These are phyloP conservation scores for Cheirogaleus medius DNA, from an alignment of 2,113 vertebrate species.

Conservation along the genomic window DNA sequence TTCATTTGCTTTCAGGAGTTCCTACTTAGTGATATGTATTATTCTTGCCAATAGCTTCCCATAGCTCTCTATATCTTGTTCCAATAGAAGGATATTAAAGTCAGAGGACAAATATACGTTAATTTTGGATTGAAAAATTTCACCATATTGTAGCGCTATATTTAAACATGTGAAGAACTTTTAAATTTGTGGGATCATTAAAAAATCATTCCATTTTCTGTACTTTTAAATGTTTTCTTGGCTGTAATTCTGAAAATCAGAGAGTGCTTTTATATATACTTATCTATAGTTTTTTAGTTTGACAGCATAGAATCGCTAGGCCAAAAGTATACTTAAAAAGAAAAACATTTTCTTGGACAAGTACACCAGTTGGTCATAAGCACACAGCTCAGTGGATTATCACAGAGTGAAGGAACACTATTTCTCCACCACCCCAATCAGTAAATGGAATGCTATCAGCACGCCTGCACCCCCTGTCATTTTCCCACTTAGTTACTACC, in stretches of 20 bases:
- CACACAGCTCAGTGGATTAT: neutral
- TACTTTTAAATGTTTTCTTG: neutral
- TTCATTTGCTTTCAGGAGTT: neutral
- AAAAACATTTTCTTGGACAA: neutral
- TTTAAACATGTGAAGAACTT: neutral
- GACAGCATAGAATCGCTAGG: neutral
- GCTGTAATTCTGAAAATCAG: neutral
- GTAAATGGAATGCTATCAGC: neutral
- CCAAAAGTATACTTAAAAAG: neutral
- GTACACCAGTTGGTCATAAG: accelerated
- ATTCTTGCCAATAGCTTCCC: neutral
- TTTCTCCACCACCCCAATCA: neutral
- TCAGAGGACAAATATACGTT: neutral
- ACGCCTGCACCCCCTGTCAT: no score
- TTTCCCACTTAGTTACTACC: no score
- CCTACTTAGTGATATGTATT: neutral
- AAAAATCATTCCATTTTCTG: neutral
- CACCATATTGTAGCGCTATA: neutral
- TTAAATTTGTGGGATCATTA: neutral
- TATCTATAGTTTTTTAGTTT: neutral
- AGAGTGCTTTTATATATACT: neutral
- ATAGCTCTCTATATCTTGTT: neutral
- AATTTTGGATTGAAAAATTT: neutral
- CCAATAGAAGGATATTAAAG: neutral
- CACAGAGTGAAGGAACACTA: accelerated